A percentile compares a stretch with the other conserved stretches of the same genome.
phyloP scores from a whole-genome alignment of 2,888 invertebrate species.

The Orchestes rusci region DNA sequence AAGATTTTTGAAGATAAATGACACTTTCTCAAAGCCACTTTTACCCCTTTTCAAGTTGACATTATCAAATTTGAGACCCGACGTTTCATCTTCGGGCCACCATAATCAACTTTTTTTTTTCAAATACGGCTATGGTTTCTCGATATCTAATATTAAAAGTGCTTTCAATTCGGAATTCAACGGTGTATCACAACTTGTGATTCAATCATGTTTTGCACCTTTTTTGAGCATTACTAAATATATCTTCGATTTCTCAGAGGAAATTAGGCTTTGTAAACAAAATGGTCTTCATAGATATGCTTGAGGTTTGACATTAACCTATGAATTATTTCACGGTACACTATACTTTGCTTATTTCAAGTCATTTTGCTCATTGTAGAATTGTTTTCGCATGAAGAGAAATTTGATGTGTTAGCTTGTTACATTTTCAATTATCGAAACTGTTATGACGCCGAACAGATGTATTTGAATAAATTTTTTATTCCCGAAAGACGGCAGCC shows the following conservation, averaged over 20 bases:
- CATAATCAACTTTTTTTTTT: constrained; percentile 5
- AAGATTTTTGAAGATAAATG: neutral
- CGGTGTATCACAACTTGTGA: constrained; percentile 1
- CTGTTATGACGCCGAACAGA: neutral
- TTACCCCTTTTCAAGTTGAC: neutral
- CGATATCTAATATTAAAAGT: neutral
- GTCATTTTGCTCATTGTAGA: no score
- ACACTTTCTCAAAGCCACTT: neutral
- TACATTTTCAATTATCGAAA: neutral
- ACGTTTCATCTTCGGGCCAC: constrained; percentile 2
- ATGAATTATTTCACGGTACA: neutral
- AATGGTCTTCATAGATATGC: neutral
- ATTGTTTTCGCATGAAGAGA: neutral
- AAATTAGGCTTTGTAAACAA: constrained; percentile 1
- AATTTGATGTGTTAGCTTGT: constrained; percentile 3
- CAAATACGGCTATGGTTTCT: constrained; percentile 2
- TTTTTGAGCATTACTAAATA: constrained; percentile 3
- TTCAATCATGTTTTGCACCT: constrained; percentile 1
- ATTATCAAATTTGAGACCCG: neutral
- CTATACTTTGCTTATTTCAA: no score
- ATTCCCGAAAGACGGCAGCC: constrained; percentile 5
- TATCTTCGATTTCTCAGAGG: neutral
- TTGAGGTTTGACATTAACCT: constrained; percentile 1
- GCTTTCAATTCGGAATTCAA: constrained; percentile 5
- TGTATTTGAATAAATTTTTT: constrained; percentile 8